Percentiles rank a stretch among this genome's conserved stretches.
phyloP scores from a whole-genome alignment of 2,113 vertebrate genomes.

The Urocynchramus pylzowi region DNA sequence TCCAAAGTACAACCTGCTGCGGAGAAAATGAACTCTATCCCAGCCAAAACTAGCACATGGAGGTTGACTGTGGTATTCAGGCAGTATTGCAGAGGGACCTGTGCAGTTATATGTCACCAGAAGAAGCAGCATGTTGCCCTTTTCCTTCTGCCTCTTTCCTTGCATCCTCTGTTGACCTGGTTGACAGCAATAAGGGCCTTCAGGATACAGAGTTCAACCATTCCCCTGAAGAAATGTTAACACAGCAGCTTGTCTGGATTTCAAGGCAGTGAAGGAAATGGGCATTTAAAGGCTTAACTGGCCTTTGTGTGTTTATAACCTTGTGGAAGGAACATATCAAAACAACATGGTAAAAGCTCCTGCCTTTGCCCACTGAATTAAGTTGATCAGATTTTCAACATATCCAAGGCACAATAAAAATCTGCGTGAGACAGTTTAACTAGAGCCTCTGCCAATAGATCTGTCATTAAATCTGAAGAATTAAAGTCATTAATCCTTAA shows the following conservation, averaged over 20 bases:
- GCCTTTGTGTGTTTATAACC: neutral
- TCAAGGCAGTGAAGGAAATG: neutral
- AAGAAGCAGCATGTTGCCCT: neutral
- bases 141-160: neutral
- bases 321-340: neutral
- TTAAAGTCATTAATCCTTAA: neutral
- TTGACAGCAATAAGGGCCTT: neutral
- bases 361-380: neutral
- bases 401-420: neutral
- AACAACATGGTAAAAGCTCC: neutral
- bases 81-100: too few relatives aligned
- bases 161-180: neutral
- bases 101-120: neutral
- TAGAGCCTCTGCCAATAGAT: neutral
- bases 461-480: neutral
- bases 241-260: neutral
- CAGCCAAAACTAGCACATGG: neutral
- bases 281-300: neutral
- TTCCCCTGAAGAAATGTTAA: neutral
- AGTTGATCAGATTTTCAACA: neutral
- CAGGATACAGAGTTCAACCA: neutral
- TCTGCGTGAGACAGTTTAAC: neutral
- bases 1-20: neutral
- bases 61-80: neutral
- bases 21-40: neutral